phyloP scores from a whole-genome alignment of 2,888 invertebrate genomes.

The Drosophila formosana region DNA sequence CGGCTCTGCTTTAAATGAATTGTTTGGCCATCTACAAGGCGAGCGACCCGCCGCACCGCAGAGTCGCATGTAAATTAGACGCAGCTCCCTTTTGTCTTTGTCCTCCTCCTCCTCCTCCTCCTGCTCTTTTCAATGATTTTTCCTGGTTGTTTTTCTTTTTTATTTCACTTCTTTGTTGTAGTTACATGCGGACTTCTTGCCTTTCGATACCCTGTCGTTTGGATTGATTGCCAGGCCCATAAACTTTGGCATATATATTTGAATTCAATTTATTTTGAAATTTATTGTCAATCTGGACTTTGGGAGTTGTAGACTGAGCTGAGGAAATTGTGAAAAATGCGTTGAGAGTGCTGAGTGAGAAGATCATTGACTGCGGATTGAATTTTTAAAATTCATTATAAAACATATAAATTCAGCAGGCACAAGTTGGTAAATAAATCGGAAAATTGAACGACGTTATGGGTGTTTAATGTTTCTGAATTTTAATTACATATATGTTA shows the following conservation, averaged over 20 bases:
- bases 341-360: not conserved
- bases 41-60: conserved; percentile 21
- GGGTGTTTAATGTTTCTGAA: too few relatives aligned
- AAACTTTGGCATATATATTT: not conserved
- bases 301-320: not conserved
- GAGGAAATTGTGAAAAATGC: not conserved
- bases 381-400: too few relatives aligned
- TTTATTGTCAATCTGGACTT: not conserved
- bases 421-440: too few relatives aligned
- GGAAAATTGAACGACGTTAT: too few relatives aligned
- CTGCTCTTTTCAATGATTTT: not conserved
- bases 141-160: conserved; percentile 1
- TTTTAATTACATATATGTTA: too few relatives aligned
- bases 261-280: conserved; percentile 1
- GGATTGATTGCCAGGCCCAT: not conserved
- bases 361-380: not conserved
- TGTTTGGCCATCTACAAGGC: conserved; percentile 47
- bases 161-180: conserved; percentile 38
- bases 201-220: conserved; percentile 39
- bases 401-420: too few relatives aligned
- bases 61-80: conserved; percentile 78
- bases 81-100: conserved; percentile 62
- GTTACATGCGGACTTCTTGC: conserved; percentile 50
- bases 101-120: conserved; percentile 8
- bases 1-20: conserved; percentile 72